Evolutionary conservation across 1,140 invertebrate genomes (phyloP), one percentile per base, ranked within the genome.

Genomic region (Piezodorus guildinii): DNA sequence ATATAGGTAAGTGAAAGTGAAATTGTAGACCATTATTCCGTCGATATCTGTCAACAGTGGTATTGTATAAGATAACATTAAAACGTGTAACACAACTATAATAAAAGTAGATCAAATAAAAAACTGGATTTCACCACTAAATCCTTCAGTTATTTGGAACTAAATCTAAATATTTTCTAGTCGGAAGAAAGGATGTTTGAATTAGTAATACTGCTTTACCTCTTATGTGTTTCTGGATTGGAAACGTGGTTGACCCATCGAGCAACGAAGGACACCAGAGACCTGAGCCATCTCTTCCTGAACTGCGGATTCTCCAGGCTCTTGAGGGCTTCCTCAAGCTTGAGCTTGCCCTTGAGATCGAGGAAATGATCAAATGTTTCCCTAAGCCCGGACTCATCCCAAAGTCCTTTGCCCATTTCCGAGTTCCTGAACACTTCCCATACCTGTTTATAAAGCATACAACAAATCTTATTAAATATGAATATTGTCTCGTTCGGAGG

Each of bases 251-350:
- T 80, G 8, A 86, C 80, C 78, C 85, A 84, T 49, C 86, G 83
- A 3, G 86, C 86, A 34, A 91, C 74, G 68, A 85, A 87, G 59
- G 83, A 81, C 2, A 85, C 85, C 12, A 86, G 77, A 9, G 81
- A 81, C 63, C 82, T 83, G 64, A 91, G 85, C 88, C 88, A 90
- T 63, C 85, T 79, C 62, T 84, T 78, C 66, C 88, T 81, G 68
- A 88, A 83, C 5, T 80, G 80, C 23, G 85, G 83, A 71, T 89
- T 88, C 68, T 91, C 87, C 68, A 91, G 80, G 59, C 83, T 85
- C 63, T 85, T 83, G 65, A 89, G 78, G 56, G 90, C 82, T 63
- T 80, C 78, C 60, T 85, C 82, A 67, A 85, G 86, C 65, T 83
- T 81, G 59, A 90, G 75, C 17, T 79, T 81, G 0, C 87, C 88